Evolutionary conservation across 2,888 invertebrate genomes (phyloP).

Genomic region (Platycnemis pennipes): DNA sequence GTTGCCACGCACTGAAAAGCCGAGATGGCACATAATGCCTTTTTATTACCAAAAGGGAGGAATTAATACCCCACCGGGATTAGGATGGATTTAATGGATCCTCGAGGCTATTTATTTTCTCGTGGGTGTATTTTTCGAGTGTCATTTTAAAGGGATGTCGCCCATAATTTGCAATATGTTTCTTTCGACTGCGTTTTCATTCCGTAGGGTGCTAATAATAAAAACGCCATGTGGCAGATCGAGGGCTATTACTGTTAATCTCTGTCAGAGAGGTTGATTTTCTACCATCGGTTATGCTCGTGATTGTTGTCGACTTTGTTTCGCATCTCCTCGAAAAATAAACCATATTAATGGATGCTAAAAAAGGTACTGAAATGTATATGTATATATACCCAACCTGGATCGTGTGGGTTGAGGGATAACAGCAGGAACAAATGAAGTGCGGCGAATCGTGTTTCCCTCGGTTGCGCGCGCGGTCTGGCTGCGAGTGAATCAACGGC

Average conservation of each 20-base stretch:
- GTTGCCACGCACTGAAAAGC: neutral
- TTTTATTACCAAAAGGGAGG: slow-evolving; percentile 9
- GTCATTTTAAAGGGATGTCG: neutral
- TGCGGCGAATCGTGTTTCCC: neutral
- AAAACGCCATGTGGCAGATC: neutral
- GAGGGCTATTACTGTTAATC: neutral
- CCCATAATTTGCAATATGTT: neutral
- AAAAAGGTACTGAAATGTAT: too few species aligned
- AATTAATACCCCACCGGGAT: neutral
- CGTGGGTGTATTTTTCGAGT: neutral
- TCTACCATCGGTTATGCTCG: neutral
- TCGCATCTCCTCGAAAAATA: neutral
- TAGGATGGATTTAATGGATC: neutral
- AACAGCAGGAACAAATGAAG: neutral
- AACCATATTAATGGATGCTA: neutral
- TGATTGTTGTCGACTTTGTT: neutral
- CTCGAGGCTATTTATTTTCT: neutral
- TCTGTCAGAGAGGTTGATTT: neutral
- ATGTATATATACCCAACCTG: too few species aligned
- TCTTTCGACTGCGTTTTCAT: neutral
- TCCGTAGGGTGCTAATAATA: neutral
- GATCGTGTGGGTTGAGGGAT: neutral
- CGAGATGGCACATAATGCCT: neutral
- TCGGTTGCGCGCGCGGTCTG: neutral
- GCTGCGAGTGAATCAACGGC: neutral